These are phyloP conservation scores for Limenitis camilla DNA, from an alignment of 2,888 invertebrate species.

Conservation along the genomic window DNA sequence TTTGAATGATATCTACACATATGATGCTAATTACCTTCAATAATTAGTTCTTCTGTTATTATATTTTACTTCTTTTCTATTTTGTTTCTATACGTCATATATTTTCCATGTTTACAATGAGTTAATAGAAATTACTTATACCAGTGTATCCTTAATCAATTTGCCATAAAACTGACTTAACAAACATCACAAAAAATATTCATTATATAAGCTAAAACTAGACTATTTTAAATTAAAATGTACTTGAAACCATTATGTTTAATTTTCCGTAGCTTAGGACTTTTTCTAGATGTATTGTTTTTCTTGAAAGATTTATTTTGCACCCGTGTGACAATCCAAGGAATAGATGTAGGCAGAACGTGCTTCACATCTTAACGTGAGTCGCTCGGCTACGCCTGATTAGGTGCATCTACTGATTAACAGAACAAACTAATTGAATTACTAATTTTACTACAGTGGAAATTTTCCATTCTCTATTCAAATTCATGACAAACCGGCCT, in stretches of 20 bases:
- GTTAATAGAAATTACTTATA: no score
- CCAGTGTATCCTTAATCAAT: no score
- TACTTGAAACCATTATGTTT: no score
- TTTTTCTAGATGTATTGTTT: no score
- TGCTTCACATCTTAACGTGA: conserved; percentile 20
- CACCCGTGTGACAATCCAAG: not conserved
- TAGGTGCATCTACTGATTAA: conserved; percentile 18
- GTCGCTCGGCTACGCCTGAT: conserved; percentile 14
- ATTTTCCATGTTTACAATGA: no score
- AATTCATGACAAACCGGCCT: not conserved
- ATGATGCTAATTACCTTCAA: conserved; percentile 10
- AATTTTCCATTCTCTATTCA: conserved; percentile 4
- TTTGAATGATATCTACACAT: conserved; percentile 4
- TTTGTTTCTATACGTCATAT: no score
- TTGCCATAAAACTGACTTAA: no score
- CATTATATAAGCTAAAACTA: no score
- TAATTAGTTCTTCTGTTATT: conserved; percentile 1
- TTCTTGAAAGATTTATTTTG: not conserved
- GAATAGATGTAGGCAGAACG: conserved; percentile 9
- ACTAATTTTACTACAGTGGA: conserved; percentile 8
- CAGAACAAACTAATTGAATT: conserved; percentile 17
- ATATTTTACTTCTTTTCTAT: not conserved
- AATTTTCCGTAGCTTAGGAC: no score
- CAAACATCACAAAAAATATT: no score
- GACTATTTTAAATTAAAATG: no score